Evolutionary conservation across 2,113 vertebrate species (phyloP).

Genomic region (Sterrhoptilus dennistouni): DNA sequence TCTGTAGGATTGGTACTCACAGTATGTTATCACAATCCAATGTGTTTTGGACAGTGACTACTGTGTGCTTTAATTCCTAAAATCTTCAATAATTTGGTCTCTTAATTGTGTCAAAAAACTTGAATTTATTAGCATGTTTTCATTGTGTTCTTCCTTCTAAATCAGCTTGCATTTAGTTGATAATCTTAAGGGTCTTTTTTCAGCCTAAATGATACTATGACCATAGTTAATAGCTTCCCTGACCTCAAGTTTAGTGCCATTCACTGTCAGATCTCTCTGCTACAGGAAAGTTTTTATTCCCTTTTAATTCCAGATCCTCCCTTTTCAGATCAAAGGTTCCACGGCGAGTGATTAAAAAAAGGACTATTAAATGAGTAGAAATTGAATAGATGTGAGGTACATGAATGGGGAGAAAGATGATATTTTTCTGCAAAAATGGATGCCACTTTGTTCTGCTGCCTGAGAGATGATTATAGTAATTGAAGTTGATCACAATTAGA

Average conservation of each 20-base stretch:
- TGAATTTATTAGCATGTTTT: background rate
- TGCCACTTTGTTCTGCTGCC: background rate
- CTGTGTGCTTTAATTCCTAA: background rate
- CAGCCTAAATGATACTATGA: background rate
- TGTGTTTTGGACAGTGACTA: rapidly evolving
- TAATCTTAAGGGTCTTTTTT: background rate
- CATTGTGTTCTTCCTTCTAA: background rate
- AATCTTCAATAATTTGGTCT: background rate
- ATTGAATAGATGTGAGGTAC: background rate
- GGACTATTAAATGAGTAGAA: background rate
- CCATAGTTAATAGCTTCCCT: background rate
- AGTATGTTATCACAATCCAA: background rate
- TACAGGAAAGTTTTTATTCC: background rate
- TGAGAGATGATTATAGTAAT: background rate
- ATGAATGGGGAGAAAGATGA: background rate
- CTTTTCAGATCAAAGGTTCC: background rate
- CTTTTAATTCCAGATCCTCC: background rate
- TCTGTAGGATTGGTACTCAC: background rate
- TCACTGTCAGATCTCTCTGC: background rate
- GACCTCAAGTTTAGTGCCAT: background rate
- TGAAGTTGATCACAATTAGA: background rate
- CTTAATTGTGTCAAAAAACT: background rate
- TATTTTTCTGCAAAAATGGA: background rate
- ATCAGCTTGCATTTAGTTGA: background rate
- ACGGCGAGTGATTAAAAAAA: background rate